Evolutionary conservation across 2,113 vertebrate genomes (phyloP).

Genomic region (Chelonoidis abingdonii): DNA sequence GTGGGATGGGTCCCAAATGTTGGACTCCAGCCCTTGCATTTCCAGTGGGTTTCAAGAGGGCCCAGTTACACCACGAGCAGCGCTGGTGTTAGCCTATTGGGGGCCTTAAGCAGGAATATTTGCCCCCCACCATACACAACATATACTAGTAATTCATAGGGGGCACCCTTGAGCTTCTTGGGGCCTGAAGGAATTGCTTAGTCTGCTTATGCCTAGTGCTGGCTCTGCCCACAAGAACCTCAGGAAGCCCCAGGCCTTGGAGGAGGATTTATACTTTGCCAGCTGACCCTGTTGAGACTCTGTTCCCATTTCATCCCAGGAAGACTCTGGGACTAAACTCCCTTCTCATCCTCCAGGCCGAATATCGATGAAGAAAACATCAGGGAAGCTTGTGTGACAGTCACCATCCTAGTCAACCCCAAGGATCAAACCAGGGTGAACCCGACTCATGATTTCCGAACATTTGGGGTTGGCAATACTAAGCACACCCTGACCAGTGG

Average conservation of each 20-base stretch:
- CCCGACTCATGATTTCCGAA: not conserved
- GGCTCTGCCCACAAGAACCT: constrained; percentile 15
- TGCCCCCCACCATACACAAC: no score
- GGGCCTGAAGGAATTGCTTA: no score
- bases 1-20: no score
- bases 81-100: no score
- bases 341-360: constrained; percentile 56
- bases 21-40: no score
- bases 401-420: not conserved
- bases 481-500: not conserved
- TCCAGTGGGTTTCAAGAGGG: no score
- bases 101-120: no score
- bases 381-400: not conserved
- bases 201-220: not conserved
- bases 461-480: not conserved
- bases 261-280: constrained; percentile 60
- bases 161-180: no score
- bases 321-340: constrained; percentile 45
- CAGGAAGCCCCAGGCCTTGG: constrained; percentile 28
- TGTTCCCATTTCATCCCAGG: constrained; percentile 54
- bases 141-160: no score
- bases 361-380: not conserved
- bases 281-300: not conserved
- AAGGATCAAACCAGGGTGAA: rapidly evolving
- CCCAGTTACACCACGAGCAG: no score